Evolutionary conservation across 92 coral and sea anemone species (phyloP), one percentile per base, ranked within the genome.

Genomic region (Zoanthus solanderi): DNA sequence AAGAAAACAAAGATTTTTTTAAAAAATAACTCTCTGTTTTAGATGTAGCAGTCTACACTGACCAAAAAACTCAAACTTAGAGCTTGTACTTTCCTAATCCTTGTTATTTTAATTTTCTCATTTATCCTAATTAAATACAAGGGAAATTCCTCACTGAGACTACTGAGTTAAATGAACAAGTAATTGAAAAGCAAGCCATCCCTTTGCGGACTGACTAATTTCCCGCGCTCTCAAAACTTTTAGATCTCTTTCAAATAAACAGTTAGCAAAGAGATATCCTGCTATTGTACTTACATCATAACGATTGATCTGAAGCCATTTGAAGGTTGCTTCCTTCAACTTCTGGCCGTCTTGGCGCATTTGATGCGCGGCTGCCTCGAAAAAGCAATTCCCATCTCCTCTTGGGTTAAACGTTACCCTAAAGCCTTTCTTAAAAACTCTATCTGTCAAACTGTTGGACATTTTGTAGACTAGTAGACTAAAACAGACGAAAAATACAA

Each of bases 381-480:
- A 69, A 34, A 69, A 69, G 75, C 45, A 69, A 69, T 69, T 69
- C 45, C 45, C 17, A 10, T 69, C 46, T 69, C 75, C 75, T 29
- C 46, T 69, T 69, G 75, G 45, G 75, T 69, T 69, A 12, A 34
- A 69, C 75, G 75, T 23, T 7, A 69, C 47, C 75, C 31, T 63
- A 63, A 63, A 63, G 32, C 69, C 69, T n/a, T 63, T 69, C 17
- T 69, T 30, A 69, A 69, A 69, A 69, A 69, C 74, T 34, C 46
- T 34, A 30, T 69, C 46, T 69, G 7, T 69, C 47, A 32, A 34
- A 30, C 17, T 12, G 44, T 69, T 69, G 30, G 46, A 69, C 75
- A 69, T 69, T 69, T 69, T 69, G 47, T 69, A n/a, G n/a, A 69
- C 75, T 69, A 29, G 17, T 69, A 69, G 75, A 69, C 75, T 69